Evolutionary conservation across 2,797 vertebrate genomes (phyloP), one percentile per base, ranked within the genome.

Genomic region (Protosalanx chinensis): DNA sequence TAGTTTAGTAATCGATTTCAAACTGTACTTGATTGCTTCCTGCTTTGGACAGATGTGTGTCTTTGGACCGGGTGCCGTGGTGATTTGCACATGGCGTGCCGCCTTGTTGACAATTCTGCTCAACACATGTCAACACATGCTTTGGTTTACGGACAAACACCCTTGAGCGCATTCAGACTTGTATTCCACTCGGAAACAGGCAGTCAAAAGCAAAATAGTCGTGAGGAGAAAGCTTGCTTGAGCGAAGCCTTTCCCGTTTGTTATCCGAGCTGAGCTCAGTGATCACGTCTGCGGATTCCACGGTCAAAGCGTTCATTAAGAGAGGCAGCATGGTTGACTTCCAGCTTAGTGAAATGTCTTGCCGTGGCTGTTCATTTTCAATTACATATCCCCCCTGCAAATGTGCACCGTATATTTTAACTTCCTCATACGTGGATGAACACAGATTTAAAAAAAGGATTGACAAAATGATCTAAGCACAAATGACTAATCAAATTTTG

Each of bases 251-350:
- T 15, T 41, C 27, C 75, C 76, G 81, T 85, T 86, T 71, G 84
- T 82, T 85, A 87, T 83, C 81, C 80, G 76, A 80, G 81, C 68
- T 78, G 80, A 65, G 67, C 63, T 81, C 60, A 68, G 58, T 71
- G 63, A 78, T 66, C 79, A 72, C 70, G 78, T 78, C 76, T 73
- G 78, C 23, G 81, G 75, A 74, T 41, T 81, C 70, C 75, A 62
- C 74, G 67, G 74, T 58, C 75, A 76, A 79, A 64, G 51, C 49
- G 35, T 73, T 88, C 82, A 88, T 89, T 86, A 86, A 78, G 67
- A 67, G 74, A 80, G 68, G 69, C 82, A 81, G 74, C 79, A 72
- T 16, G 49, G 80, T 71, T 64, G 61, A 81, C 59, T 68, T 80
- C 72, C 77, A 66, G 72, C 74, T 80, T 78, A 79, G 85, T 78